Evolutionary conservation across 2,113 vertebrate species (phyloP).

Genomic region (Muntiacus muntjak): DNA sequence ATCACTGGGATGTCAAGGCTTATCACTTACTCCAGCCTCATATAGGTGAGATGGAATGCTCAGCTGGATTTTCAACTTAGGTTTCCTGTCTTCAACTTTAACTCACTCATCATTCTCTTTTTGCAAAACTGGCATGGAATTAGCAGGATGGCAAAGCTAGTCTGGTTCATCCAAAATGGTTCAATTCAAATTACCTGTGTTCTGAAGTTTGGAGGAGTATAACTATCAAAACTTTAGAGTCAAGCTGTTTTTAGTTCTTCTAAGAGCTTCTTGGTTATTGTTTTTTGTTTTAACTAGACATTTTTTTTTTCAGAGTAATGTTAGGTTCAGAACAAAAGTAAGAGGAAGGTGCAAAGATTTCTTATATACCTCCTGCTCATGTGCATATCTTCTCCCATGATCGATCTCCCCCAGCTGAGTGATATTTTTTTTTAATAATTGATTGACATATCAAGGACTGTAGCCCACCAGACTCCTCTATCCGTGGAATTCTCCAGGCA

Average conservation of each 20-base stretch:
- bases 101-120: neutral
- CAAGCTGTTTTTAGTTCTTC: neutral
- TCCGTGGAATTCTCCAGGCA: neutral
- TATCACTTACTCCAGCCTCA: neutral
- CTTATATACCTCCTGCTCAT: neutral
- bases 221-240: neutral
- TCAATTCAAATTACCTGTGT: neutral
- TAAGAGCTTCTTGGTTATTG: neutral
- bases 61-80: neutral
- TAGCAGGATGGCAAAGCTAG: neutral
- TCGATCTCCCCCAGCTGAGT: neutral
- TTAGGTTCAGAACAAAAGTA: neutral
- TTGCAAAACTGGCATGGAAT: neutral
- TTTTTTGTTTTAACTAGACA: neutral
- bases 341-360: neutral
- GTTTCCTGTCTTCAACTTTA: neutral
- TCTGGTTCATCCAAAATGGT: neutral
- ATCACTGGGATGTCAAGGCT: neutral
- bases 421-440: neutral
- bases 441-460: neutral
- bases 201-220: conserved; percentile 57
- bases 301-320: neutral
- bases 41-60: neutral
- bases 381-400: neutral
- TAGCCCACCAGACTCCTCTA: neutral